Conservation (phyloP, 2,888 invertebrate genomes). For the Eubasilissa splendida region DNA sequence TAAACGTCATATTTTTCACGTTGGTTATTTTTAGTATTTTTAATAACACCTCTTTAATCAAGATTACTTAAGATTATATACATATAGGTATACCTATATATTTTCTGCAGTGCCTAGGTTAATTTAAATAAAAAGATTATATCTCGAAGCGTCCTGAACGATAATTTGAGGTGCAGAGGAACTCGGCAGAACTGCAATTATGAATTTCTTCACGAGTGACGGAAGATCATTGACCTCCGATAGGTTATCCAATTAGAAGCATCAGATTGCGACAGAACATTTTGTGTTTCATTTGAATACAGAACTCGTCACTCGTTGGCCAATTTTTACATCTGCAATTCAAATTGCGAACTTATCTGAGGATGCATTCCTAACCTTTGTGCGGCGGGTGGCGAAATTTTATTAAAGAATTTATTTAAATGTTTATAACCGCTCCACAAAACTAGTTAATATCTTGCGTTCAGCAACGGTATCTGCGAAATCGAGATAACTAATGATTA, state of each 20-base stretch:
- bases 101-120: too few species aligned
- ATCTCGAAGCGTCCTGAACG: too few species aligned
- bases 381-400: background rate
- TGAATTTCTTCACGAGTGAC: slow-evolving; percentile 21
- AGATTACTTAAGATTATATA: too few species aligned
- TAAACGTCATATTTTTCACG: too few species aligned
- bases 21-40: too few species aligned
- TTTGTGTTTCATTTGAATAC: slow-evolving; percentile 39
- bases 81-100: too few species aligned
- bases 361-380: slow-evolving; percentile 44
- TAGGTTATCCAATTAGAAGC: slow-evolving; percentile 40
- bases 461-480: too few species aligned
- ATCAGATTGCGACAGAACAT: slow-evolving; percentile 43
- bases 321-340: slow-evolving; percentile 48
- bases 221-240: slow-evolving; percentile 47
- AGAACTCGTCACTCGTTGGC: slow-evolving; percentile 38
- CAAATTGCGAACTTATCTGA: slow-evolving; percentile 35
- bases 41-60: too few species aligned
- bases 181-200: background rate
- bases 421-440: too few species aligned
- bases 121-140: too few species aligned
- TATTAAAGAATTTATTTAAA: background rate
- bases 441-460: too few species aligned
- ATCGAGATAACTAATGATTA: too few species aligned
- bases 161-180: background rate